Evolutionary conservation across 2,797 vertebrate genomes (phyloP), one percentile per base, ranked within the genome.

Genomic region (Phalloptychus januarius): DNA sequence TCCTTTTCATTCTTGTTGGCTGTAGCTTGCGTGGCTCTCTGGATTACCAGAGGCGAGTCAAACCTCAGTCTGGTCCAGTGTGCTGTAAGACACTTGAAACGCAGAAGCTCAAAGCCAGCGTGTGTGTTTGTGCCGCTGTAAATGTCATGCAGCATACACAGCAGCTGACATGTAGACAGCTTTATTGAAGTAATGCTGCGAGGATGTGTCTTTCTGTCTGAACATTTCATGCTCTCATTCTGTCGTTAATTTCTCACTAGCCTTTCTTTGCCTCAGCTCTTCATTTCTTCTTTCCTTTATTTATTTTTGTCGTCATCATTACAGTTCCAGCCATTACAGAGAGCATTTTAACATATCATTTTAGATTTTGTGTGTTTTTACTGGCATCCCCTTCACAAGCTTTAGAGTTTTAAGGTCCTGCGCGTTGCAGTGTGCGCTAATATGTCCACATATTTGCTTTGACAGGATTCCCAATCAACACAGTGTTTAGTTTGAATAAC

Each of bases 21-120:
- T 80, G 87, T 71, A 23, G 79, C 65, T 70, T 28, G 12, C 75
- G 44, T 79, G 42, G 83, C 88, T 87, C 79, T 93, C 90, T 89
- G 88, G 84, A 91, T 89, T 90, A 90, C 82, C 86, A 83, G 88
- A 86, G 77, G 85, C 77, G 20, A 89, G 88, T 79, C 86, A 23
- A 80, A 83, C 82, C 40, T 76, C 71, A 61, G 77, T 88, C 83
- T 82, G 82, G 74, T 77, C 75, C 67, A 67, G 33, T 77, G 65
- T 87, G 77, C 70, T 79, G 84, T 81, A 52, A 79, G 75, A 89
- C 84, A 86, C 83, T 85, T 88, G 85, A 90, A 88, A 86, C 77
- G 20, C 54, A 4, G 31, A 16, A 18, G 69, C 76, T 25, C 48
- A 1, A 65, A 71, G 79, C 58, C 23, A 13, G 56, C 28, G 74